These are phyloP conservation scores for Synergus gifuensis DNA, from an alignment of 2,888 invertebrate species.

Conservation along the genomic window DNA sequence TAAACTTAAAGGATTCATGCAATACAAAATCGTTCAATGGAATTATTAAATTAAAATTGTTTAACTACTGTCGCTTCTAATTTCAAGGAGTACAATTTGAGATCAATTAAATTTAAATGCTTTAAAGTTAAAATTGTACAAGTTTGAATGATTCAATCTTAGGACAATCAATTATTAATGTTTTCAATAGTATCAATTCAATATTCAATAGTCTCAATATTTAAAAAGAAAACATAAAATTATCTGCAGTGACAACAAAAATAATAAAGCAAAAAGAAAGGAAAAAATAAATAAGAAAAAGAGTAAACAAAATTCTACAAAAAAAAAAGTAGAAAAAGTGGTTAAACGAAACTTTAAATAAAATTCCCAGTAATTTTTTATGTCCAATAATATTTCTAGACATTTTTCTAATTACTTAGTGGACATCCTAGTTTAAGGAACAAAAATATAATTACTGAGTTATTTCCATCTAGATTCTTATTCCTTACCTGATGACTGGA, in stretches of 20 bases:
- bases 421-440: neutral
- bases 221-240: neutral
- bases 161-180: too few relatives aligned
- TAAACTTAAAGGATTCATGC: neutral
- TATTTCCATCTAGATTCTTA: neutral
- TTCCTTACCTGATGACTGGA: neutral
- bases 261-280: neutral
- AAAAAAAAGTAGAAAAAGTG: neutral
- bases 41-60: too few relatives aligned
- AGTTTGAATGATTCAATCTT: too few relatives aligned
- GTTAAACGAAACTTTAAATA: neutral
- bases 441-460: neutral
- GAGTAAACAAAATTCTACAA: neutral
- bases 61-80: too few relatives aligned
- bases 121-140: too few relatives aligned
- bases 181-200: neutral
- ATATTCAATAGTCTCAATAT: neutral
- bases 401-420: neutral
- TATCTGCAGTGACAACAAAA: neutral
- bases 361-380: neutral
- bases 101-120: too few relatives aligned
- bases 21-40: neutral
- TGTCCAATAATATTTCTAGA: too few relatives aligned
- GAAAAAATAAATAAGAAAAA: neutral
- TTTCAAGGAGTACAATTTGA: too few relatives aligned